These are phyloP conservation scores for Psilopsiagon aurifrons DNA, from an alignment of 2,113 vertebrate species.

Conservation along the genomic window DNA sequence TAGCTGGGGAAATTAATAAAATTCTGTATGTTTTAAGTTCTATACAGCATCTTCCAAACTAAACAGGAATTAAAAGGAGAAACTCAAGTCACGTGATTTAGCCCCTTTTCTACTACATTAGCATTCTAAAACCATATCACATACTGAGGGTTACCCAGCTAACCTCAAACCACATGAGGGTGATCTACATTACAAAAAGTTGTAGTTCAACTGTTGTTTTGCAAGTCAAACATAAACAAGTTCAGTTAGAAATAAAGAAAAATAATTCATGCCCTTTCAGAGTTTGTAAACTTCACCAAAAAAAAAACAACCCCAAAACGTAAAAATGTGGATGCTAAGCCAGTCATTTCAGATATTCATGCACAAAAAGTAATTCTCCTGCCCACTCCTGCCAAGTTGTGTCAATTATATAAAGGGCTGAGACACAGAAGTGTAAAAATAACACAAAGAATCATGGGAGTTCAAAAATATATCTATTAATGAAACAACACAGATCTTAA, in stretches of 20 bases:
- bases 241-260: not conserved
- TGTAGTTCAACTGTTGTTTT: not conserved
- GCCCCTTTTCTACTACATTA: not conserved
- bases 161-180: not conserved
- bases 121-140: not conserved
- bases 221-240: not conserved
- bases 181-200: not conserved
- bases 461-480: not conserved
- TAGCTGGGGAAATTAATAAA: not conserved
- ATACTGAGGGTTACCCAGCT: constrained; percentile 57
- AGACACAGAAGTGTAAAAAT: not conserved
- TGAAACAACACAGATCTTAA: not conserved
- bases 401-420: not conserved
- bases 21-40: not conserved
- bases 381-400: not conserved
- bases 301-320: not conserved
- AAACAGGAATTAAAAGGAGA: not conserved
- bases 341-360: not conserved
- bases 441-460: not conserved
- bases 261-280: not conserved
- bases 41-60: not conserved
- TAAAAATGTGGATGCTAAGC: not conserved
- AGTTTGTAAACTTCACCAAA: not conserved
- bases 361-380: not conserved
- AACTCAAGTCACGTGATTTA: not conserved